A percentile compares a stretch with the other conserved stretches of the same genome.
These are phyloP conservation scores for Sporophila hypoxantha DNA, from an alignment of 2,113 vertebrate genomes.

Conservation along the genomic window DNA sequence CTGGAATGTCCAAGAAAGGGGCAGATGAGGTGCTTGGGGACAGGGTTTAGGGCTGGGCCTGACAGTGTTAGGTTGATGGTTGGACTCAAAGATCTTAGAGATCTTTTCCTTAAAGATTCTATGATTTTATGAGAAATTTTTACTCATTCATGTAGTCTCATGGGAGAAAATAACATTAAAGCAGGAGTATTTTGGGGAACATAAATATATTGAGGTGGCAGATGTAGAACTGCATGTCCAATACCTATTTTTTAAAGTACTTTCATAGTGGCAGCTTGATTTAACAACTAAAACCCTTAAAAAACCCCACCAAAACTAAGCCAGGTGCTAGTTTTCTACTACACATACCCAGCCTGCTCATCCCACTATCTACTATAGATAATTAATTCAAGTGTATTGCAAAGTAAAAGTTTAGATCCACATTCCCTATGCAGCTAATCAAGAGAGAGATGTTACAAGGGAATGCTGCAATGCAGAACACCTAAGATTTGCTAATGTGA, in stretches of 20 bases:
- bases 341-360: neutral
- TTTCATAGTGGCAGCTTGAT: neutral
- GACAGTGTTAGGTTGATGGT: neutral
- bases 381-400: neutral
- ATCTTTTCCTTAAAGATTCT: neutral
- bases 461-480: neutral
- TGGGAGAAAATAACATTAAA: neutral
- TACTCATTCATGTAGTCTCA: neutral
- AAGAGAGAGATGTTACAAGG: neutral
- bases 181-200: neutral
- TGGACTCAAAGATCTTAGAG: too few relatives aligned
- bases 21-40: neutral
- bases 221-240: neutral
- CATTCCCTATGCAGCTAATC: neutral
- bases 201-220: neutral
- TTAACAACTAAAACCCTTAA: neutral
- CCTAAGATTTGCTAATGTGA: neutral
- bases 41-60: neutral
- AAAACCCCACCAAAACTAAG: fast-evolving
- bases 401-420: neutral
- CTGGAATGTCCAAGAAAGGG: neutral
- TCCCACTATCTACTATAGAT: neutral
- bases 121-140: neutral
- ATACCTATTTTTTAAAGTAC: neutral
- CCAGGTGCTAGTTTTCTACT: neutral